A percentile compares a stretch with the other conserved stretches of the same genome.
Conservation (phyloP, 2,888 invertebrate genomes). For the Pantelozetes paolii region DNA sequence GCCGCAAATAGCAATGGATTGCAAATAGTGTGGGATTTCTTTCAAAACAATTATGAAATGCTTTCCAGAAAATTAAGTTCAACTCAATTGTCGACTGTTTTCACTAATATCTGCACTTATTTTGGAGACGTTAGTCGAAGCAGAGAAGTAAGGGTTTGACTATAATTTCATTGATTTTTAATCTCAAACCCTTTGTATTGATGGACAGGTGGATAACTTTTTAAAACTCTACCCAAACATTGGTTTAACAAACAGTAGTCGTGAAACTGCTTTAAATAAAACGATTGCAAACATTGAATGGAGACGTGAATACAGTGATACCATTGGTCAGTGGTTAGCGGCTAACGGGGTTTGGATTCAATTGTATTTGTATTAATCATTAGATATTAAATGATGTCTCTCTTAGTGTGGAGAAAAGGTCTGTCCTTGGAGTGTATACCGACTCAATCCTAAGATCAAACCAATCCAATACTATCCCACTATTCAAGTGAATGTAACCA, state of each 20-base stretch:
- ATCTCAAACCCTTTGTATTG: neutral
- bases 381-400: neutral
- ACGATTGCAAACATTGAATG: constrained; percentile 17
- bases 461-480: constrained; percentile 27
- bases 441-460: constrained; percentile 3
- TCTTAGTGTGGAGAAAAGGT: constrained; percentile 3
- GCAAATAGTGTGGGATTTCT: constrained; percentile 74
- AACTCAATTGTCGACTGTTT: constrained; percentile 1
- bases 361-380: neutral
- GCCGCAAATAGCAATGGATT: constrained; percentile 69
- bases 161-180: neutral
- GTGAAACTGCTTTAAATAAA: neutral
- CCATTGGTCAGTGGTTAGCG: constrained; percentile 29
- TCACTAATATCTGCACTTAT: neutral
- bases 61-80: constrained; percentile 33
- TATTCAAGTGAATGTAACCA: constrained; percentile 35
- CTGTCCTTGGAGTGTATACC: constrained; percentile 38
- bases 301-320: constrained; percentile 3
- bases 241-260: constrained; percentile 1
- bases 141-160: constrained; percentile 14
- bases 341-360: constrained; percentile 21
- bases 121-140: neutral
- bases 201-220: constrained; percentile 15
- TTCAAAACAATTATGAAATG: constrained; percentile 63
- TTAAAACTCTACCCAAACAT: constrained; percentile 16